Percentiles rank a stretch among this genome's conserved stretches.
Conservation (phyloP, 2,113 vertebrate genomes). For the Tragelaphus imberbis region DNA sequence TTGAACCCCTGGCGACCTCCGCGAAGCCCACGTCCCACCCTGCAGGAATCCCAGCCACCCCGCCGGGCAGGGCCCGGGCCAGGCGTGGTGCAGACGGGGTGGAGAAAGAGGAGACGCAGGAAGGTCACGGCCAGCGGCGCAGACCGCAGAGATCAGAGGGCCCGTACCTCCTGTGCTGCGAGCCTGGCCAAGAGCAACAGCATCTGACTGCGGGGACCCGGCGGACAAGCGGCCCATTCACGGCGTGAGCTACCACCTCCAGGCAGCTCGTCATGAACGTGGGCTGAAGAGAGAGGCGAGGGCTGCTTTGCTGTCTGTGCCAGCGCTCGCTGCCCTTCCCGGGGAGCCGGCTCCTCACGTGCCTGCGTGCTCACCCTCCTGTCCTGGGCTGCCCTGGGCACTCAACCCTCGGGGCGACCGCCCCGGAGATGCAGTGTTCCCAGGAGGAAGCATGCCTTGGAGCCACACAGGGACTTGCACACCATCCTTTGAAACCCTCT, state of each 20-base stretch:
- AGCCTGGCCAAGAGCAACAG: constrained; percentile 86
- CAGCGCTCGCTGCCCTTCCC: background rate
- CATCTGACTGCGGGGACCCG: constrained; percentile 81
- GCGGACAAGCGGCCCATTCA: constrained; percentile 79
- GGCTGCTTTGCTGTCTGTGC: background rate
- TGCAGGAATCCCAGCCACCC: constrained; percentile 79
- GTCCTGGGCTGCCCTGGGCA: background rate
- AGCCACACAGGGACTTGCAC: background rate
- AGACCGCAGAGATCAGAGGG: constrained; percentile 83
- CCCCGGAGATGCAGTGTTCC: background rate
- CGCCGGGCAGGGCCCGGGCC: constrained; percentile 78
- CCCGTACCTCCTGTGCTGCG: constrained; percentile 84
- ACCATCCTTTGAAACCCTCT: background rate
- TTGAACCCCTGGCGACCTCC: constrained; percentile 81
- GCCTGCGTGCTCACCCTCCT: background rate
- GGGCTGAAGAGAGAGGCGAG: constrained; percentile 38
- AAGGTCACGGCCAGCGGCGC: constrained; percentile 83
- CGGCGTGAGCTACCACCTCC: constrained; percentile 72
- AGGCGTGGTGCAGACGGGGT: constrained; percentile 80
- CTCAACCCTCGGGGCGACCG: rapidly evolving
- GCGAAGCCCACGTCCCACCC: constrained; percentile 64
- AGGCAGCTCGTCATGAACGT: constrained; percentile 65
- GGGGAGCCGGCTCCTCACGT: background rate
- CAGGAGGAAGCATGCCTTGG: background rate
- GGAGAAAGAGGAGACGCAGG: constrained; percentile 83